These are phyloP conservation scores for Paedocypris sp. DNA, from an alignment of 2,113 vertebrate genomes.

Conservation along the genomic window DNA sequence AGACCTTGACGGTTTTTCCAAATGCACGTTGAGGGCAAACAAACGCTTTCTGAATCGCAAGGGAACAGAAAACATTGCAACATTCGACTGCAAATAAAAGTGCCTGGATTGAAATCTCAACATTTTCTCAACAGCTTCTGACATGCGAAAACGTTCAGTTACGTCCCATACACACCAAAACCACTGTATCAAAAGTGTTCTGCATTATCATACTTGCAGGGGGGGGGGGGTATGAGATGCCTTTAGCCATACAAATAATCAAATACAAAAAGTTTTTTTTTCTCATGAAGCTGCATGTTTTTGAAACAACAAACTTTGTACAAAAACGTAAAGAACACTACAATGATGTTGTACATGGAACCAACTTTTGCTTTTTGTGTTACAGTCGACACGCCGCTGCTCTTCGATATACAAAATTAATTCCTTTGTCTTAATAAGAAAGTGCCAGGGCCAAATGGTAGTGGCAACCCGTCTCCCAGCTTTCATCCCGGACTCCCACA, in stretches of 20 bases:
- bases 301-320: slow-evolving; percentile 86
- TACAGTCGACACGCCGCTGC: slow-evolving; percentile 64
- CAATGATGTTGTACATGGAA: slow-evolving; percentile 85
- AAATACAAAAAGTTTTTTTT: slow-evolving; percentile 95
- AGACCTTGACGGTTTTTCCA: slow-evolving; percentile 67
- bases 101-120: slow-evolving; percentile 76
- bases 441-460: slow-evolving; percentile 53
- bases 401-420: slow-evolving; percentile 74
- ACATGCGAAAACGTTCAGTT: slow-evolving; percentile 86
- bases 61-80: slow-evolving; percentile 36
- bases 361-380: slow-evolving; percentile 74
- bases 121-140: slow-evolving; percentile 88
- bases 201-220: slow-evolving; percentile 94
- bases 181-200: slow-evolving; percentile 85
- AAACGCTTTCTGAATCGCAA: slow-evolving; percentile 67
- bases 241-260: slow-evolving; percentile 74
- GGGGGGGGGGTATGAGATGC: slow-evolving; percentile 93
- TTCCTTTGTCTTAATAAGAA: slow-evolving; percentile 69
- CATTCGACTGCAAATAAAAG: slow-evolving; percentile 78
- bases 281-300: slow-evolving; percentile 91
- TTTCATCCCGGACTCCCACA: not conserved
- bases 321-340: slow-evolving; percentile 96
- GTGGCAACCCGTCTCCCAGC: not conserved
- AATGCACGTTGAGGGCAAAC: slow-evolving; percentile 85
- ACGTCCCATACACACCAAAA: slow-evolving; percentile 86